These are phyloP conservation scores for Phrynocephalus forsythii DNA, from an alignment of 2,797 vertebrate species.

Conservation along the genomic window DNA sequence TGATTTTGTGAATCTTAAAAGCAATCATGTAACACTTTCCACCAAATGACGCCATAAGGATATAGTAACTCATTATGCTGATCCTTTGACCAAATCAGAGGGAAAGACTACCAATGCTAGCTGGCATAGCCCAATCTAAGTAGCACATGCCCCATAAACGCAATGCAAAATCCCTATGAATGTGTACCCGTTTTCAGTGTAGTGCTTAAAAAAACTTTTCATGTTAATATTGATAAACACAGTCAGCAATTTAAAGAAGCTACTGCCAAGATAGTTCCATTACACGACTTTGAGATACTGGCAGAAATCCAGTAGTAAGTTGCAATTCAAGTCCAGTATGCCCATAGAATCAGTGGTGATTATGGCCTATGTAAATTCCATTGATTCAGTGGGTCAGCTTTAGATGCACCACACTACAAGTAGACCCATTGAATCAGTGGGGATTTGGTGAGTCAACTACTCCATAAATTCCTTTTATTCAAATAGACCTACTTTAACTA, in stretches of 20 bases:
- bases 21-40: neutral
- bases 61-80: neutral
- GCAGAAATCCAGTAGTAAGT: no score
- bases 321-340: no score
- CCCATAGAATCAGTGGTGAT: no score
- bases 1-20: neutral
- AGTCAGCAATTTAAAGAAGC: neutral
- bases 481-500: no score
- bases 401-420: no score
- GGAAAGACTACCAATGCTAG: neutral
- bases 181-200: neutral
- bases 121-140: neutral
- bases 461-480: no score
- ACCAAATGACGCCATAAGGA: neutral
- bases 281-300: neutral
- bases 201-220: neutral
- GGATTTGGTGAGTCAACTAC: no score
- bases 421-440: no score
- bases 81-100: neutral
- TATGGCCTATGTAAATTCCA: no score
- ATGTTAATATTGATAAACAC: neutral
- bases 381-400: no score
- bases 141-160: neutral
- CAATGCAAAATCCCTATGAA: neutral
- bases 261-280: neutral